Evolutionary conservation across 2,113 vertebrate species (phyloP), one percentile per base, ranked within the genome.

Genomic region (Chloropsis cyanopogon): DNA sequence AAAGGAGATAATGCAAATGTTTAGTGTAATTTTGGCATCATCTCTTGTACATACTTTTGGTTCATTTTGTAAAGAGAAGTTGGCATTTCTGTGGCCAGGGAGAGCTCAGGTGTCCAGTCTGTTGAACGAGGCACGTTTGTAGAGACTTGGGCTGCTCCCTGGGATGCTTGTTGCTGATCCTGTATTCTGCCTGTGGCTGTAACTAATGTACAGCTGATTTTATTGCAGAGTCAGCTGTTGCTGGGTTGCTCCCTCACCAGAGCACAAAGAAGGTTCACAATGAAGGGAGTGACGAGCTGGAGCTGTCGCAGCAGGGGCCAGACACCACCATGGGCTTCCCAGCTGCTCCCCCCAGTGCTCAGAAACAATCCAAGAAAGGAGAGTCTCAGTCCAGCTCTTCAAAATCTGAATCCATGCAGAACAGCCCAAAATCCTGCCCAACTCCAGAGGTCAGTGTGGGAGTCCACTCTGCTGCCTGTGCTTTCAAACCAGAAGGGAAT

Each of bases 361-460:
- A 97, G 91, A 98, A 96, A 81, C 79, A 93, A 23, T 33, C 89
- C 88, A 98, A 93, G 92, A 98, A 97, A 59, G 50, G 81, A 44
- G 98, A 98, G 37, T 97, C 97, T 63, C 97, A 97, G 61, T 97
- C 97, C 28, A 98, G 72, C 78, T 98, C 98, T 75, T 98, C 98
- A 33, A 98, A 97, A 86, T 98, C 98, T 0, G 98, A 99, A 93
- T 98, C 98, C 41, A 87, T 98, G 69, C 98, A 98, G 82, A 99
- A 98, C 92, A 99, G 98, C n/a, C 98, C 98, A 82, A 99, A 99
- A 94, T 98, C 98, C 17, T 99, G 99, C 90, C 98, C 98, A 4
- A 99, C 99, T 8, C 99, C 99, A 3, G 99, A 99, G 98, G 99
- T 99, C 96, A 98, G 98, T 97, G 10, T 79, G 70, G 41, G 20